phyloP scores from a whole-genome alignment of 2,113 vertebrate species.

The Ursus arctos region DNA sequence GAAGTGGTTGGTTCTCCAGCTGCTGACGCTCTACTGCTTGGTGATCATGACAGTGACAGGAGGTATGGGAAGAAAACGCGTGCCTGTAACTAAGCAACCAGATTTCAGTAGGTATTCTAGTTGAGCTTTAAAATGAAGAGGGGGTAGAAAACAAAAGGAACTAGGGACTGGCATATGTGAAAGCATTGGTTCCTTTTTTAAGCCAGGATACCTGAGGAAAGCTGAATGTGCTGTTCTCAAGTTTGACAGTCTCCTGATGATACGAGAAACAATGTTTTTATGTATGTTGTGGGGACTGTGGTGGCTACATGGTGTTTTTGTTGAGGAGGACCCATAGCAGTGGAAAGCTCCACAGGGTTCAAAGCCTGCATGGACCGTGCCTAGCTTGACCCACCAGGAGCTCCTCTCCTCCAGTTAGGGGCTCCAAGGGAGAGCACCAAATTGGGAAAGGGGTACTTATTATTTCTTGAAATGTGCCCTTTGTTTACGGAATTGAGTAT shows the following conservation, averaged over 20 bases:
- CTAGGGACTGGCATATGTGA: not conserved
- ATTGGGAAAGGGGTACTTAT: not conserved
- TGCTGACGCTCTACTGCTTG: not conserved
- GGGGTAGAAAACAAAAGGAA: not conserved
- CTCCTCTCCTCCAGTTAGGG: not conserved
- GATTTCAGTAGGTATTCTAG: not conserved
- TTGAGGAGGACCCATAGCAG: not conserved
- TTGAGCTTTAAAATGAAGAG: not conserved
- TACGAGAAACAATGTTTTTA: not conserved
- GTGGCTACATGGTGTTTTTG: not conserved
- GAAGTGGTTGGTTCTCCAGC: not conserved
- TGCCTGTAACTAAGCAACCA: not conserved
- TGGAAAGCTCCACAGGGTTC: not conserved
- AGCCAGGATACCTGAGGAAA: not conserved
- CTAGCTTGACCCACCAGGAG: not conserved
- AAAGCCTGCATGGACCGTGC: not conserved
- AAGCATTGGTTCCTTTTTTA: not conserved
- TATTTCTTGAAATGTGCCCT: not conserved
- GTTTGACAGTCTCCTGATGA: not conserved
- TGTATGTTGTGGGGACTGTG: not conserved
- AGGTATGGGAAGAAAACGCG: not conserved
- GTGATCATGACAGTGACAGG: not conserved
- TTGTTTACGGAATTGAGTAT: not conserved
- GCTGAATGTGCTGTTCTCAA: not conserved
- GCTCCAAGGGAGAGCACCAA: not conserved